phyloP scores from a whole-genome alignment of 2,797 vertebrate species.

The Thaleichthys pacificus region DNA sequence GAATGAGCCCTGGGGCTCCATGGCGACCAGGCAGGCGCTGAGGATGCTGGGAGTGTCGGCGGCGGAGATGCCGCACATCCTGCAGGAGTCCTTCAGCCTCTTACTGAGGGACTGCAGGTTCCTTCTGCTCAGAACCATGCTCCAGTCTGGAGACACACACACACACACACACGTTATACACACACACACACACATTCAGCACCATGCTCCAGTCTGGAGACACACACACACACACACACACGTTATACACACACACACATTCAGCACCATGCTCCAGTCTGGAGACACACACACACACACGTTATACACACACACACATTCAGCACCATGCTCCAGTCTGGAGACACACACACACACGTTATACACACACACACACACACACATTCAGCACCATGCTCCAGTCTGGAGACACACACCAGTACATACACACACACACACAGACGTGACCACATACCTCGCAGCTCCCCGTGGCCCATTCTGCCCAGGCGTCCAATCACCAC shows the following conservation, averaged over 20 bases:
- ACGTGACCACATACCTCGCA: slow-evolving; percentile 81
- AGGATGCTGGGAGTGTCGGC: slow-evolving; percentile 98
- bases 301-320: neutral
- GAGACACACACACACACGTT: neutral
- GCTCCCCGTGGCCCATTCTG: slow-evolving; percentile 95
- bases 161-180: too few species aligned
- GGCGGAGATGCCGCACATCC: slow-evolving; percentile 97
- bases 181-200: too few species aligned
- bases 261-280: slow-evolving; percentile 81
- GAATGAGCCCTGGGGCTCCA: slow-evolving; percentile 98
- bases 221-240: too few species aligned
- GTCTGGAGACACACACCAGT: neutral
- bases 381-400: neutral
- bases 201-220: too few species aligned
- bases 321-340: too few species aligned
- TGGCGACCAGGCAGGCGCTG: slow-evolving; percentile 96
- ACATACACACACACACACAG: too few species aligned
- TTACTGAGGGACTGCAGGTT: slow-evolving; percentile 95
- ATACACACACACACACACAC: neutral
- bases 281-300: slow-evolving; percentile 9
- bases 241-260: slow-evolving; percentile 28
- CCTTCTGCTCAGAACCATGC: slow-evolving; percentile 94
- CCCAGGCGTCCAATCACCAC: slow-evolving; percentile 98
- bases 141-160: slow-evolving; percentile 82
- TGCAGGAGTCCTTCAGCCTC: slow-evolving; percentile 95